Evolutionary conservation across 2,888 invertebrate genomes (phyloP), one percentile per base, ranked within the genome.

Genomic region (Eurytoma californica): DNA sequence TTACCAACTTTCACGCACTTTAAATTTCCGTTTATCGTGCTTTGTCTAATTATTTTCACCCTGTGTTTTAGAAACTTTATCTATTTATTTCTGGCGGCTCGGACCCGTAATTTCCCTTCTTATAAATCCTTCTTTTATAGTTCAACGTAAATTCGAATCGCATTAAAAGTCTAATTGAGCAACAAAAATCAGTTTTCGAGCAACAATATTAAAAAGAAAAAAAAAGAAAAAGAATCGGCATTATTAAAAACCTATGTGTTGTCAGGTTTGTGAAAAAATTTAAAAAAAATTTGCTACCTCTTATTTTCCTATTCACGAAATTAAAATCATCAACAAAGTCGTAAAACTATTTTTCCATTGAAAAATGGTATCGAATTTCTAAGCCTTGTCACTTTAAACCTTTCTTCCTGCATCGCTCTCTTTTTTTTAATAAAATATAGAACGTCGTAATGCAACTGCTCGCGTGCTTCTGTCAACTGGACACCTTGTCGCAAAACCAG

Each of bases 391-490:
- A 65, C 16, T 72, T 39, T 39, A 39, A 39, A 39, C 39, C 39
- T 39, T 39, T 7, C 4, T 5, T 39, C 39, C 9, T 9, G 39
- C 24, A 49, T 65, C 57, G 16, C 24, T 9, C 28, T 67, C 24
- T 55, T 82, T 79, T 77, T 87, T 88, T 87, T 87, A 88, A 87
- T 87, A 88, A 89, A 89, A 88, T 88, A 88, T 86, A 87, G 86
- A 87, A 87, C 85, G 86, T 88, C 84, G 86, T 86, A 86, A 87
- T 85, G 85, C 84, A 86, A 87, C 86, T 85, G 84, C 30, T 85
- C 83, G 84, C 85, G 84, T 86, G 86, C 83, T 87, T 86, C 85
- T 85, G n/a, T 72, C 72, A 60, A 65, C 67, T 78, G 78, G 87
- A 89, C 87, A 86, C 85, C 86, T 85, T 86, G 86, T 86, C 86